Evolutionary conservation across 2,888 invertebrate genomes (phyloP), one percentile per base, ranked within the genome.

Genomic region (Syritta pipiens): DNA sequence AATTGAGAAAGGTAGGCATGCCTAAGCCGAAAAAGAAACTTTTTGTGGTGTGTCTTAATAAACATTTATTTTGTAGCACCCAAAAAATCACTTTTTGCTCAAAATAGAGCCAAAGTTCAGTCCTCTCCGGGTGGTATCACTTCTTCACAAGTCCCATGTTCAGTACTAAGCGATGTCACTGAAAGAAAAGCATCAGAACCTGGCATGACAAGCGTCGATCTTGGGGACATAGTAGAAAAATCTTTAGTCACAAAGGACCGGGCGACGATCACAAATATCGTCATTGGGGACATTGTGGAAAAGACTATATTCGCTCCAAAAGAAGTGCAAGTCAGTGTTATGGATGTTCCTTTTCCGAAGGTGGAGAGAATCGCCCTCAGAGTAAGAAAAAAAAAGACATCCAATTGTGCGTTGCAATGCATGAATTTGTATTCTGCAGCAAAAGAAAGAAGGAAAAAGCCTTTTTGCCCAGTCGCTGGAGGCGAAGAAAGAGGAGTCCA

Each of bases 201-300:
- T 1, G 6, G 6, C 0, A 7, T 7, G n/a, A 1, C 1, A 14
- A 9, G 17, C 9, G 37, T 7, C 17, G 17, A 14, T 17, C 3
- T 17, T 1, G 17, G 7, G 14, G 19, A 7, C 6, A 17, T 9
- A 3, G 2, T 17, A 37, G 37, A 37, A 1, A 9, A 14, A 17
- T 9, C 24, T 12, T 14, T 49, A 9, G n/a, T n/a, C n/a, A n/a
- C n/a, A n/a, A n/a, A n/a, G n/a, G n/a, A n/a, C n/a, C n/a, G n/a
- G n/a, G n/a, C n/a, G n/a, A n/a, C n/a, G n/a, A 1, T 17, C 1
- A 7, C 81, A 12, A 82, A 81, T 4, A 81, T 85, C 28, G 84
- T 90, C 74, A 84, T 93, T 4, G 92, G 93, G 0, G 89, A 90
- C 60, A 91, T 94, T 62, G 86, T 92, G 1, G 93, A 93, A 53